These are phyloP conservation scores for Gila robusta DNA, from an alignment of 2,797 vertebrate species.

Conservation along the genomic window DNA sequence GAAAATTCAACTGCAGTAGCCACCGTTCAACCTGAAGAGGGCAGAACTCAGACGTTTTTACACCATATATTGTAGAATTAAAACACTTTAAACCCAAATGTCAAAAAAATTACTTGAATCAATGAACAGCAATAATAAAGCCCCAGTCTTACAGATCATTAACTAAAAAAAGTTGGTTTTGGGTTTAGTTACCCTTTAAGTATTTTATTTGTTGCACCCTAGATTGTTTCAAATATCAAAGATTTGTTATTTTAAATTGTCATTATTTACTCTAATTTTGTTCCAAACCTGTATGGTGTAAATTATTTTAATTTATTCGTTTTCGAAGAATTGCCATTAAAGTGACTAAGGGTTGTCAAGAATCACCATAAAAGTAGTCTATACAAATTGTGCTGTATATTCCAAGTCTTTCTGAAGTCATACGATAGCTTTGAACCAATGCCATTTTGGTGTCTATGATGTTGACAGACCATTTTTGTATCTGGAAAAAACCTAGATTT, in stretches of 20 bases:
- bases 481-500: neutral
- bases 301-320: neutral
- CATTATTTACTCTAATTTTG: neutral
- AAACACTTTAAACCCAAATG: no score
- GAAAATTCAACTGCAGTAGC: no score
- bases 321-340: neutral
- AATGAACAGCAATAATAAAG: no score
- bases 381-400: neutral
- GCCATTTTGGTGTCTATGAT: neutral
- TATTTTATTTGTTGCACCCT: neutral
- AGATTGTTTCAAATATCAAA: neutral
- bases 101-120: no score
- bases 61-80: no score
- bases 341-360: neutral
- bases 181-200: no score
- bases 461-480: neutral
- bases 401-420: neutral
- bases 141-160: no score
- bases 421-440: neutral
- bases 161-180: no score
- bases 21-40: no score
- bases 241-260: neutral
- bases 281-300: neutral
- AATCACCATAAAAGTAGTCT: neutral
- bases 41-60: no score